These are phyloP conservation scores for Cheilosia vernalis DNA, from an alignment of 2,888 invertebrate genomes.

Conservation along the genomic window DNA sequence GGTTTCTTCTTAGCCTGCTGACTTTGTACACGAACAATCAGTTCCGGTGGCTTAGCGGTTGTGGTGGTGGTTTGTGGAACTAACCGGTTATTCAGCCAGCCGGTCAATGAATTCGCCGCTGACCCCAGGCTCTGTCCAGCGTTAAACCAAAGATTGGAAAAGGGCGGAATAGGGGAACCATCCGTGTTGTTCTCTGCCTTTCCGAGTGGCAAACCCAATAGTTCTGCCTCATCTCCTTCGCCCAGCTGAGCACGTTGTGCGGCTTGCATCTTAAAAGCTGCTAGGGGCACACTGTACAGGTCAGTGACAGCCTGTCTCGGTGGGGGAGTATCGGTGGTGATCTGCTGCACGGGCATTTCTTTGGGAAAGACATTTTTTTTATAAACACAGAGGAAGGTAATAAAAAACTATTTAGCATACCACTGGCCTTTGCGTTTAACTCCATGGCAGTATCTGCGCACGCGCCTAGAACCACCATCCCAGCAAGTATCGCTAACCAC, in stretches of 20 bases:
- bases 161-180: conserved; percentile 9
- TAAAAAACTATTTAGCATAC: conserved; percentile 51
- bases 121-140: conserved; percentile 79
- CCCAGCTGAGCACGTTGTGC: neutral
- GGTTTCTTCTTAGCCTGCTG: conserved; percentile 76
- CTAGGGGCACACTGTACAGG: conserved; percentile 38
- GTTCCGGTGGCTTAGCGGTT: conserved; percentile 79
- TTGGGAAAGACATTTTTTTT: neutral
- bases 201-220: conserved; percentile 21
- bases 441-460: conserved; percentile 15
- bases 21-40: conserved; percentile 80
- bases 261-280: conserved; percentile 45
- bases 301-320: conserved; percentile 77
- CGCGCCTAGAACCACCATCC: conserved; percentile 14
- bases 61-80: conserved; percentile 78
- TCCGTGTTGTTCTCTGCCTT: conserved; percentile 30
- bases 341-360: conserved; percentile 22
- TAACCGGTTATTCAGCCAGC: conserved; percentile 81
- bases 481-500: conserved; percentile 28
- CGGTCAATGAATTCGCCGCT: conserved; percentile 79
- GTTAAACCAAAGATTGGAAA: conserved; percentile 78
- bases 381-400: conserved; percentile 3
- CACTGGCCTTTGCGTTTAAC: conserved; percentile 26
- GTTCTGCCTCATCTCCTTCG: conserved; percentile 1
- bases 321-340: conserved; percentile 53